Evolutionary conservation across 2,113 vertebrate species (phyloP).

Genomic region (Desmodus rotundus): DNA sequence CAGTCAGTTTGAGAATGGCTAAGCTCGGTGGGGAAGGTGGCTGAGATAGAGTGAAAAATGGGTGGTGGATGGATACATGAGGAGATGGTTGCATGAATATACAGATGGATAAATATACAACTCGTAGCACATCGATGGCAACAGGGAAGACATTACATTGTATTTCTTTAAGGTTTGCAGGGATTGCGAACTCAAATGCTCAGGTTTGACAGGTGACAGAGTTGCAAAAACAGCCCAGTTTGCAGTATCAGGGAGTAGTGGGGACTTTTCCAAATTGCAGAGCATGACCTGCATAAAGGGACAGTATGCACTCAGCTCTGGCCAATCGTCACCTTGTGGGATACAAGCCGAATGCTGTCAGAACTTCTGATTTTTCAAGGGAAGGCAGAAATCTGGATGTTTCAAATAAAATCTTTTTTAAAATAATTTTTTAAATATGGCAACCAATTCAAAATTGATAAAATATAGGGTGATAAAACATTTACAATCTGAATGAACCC

Average conservation of each 20-base stretch:
- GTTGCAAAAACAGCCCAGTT: not conserved
- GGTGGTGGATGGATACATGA: not conserved
- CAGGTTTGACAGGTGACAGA: not conserved
- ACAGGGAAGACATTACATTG: not conserved
- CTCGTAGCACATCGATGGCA: not conserved
- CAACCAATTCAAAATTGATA: conserved; percentile 23
- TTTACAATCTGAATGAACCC: not conserved
- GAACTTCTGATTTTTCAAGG: not conserved
- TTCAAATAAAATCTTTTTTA: conserved; percentile 28
- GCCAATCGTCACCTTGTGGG: not conserved
- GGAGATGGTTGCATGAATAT: not conserved
- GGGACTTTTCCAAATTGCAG: not conserved
- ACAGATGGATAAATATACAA: not conserved
- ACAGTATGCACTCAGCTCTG: not conserved
- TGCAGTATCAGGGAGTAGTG: not conserved
- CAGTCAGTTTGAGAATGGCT: not conserved
- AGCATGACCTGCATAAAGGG: not conserved
- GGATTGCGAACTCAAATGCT: not conserved
- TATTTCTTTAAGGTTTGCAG: not conserved
- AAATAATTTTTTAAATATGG: conserved; percentile 17
- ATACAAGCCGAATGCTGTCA: not conserved
- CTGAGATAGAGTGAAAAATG: not conserved
- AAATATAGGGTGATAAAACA: not conserved
- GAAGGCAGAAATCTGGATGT: conserved; percentile 30
- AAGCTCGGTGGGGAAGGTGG: not conserved